phyloP scores from a whole-genome alignment of 2,888 invertebrate genomes.

The Tenthredo mesomela region DNA sequence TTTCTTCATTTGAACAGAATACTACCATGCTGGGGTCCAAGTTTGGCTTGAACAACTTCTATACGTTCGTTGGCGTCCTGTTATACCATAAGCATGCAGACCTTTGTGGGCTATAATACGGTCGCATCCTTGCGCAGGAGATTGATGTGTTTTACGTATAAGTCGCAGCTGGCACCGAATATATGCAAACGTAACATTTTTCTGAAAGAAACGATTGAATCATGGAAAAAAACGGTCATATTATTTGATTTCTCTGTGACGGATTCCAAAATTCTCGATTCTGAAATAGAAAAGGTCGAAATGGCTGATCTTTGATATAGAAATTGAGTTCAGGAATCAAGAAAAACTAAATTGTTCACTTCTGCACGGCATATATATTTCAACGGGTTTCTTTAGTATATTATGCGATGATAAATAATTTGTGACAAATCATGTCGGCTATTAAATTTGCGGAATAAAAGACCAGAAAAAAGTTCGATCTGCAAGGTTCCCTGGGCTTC shows the following conservation, averaged over 20 bases:
- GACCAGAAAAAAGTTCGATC: background rate
- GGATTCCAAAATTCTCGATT: background rate
- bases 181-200: background rate
- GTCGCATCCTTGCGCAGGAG: background rate
- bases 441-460: background rate
- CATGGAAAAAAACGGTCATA: background rate
- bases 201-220: background rate
- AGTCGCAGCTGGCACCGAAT: conserved; percentile 10
- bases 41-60: conserved; percentile 24
- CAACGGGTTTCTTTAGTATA: background rate
- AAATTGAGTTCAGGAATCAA: background rate
- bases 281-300: background rate
- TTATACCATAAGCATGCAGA: background rate
- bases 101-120: background rate
- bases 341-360: background rate
- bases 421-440: background rate
- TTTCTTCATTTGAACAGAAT: background rate
- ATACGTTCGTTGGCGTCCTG: conserved; percentile 28
- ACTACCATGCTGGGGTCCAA: background rate
- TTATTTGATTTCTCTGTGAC: background rate
- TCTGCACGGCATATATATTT: background rate
- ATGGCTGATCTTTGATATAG: background rate
- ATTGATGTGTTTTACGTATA: conserved; percentile 31
- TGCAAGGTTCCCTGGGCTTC: background rate
- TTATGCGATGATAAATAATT: background rate